A percentile compares a stretch with the other conserved stretches of the same genome.
Evolutionary conservation across 2,113 vertebrate species (phyloP).

Genomic region (Mustela lutreola): DNA sequence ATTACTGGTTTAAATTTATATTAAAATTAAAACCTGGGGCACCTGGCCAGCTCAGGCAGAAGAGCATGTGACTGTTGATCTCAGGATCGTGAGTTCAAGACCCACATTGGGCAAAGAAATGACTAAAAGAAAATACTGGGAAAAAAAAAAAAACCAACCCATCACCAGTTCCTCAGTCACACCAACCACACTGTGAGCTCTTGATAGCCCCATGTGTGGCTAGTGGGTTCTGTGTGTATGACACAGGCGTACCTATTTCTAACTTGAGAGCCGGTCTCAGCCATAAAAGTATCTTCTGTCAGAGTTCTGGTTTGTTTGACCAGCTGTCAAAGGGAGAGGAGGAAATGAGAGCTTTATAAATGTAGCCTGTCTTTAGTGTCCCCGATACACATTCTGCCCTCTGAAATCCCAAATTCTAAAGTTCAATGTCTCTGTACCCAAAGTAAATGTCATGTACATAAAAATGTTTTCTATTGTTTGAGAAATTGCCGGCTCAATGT

Average conservation of each 20-base stretch:
- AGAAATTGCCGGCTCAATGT: neutral
- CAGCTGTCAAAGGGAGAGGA: neutral
- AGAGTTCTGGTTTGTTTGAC: constrained; percentile 5
- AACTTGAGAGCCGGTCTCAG: neutral
- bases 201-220: neutral
- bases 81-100: neutral
- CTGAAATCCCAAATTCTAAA: constrained; percentile 27
- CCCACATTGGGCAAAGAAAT: neutral
- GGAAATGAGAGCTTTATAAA: neutral
- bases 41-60: neutral
- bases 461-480: neutral
- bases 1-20: neutral
- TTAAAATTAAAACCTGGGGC: neutral
- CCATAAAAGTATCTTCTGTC: neutral
- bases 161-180: neutral
- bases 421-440: neutral
- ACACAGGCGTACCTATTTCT: neutral
- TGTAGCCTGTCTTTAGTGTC: neutral
- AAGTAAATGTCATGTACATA: neutral
- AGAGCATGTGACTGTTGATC: neutral
- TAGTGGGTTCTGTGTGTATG: neutral
- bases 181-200: neutral
- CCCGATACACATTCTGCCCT: neutral
- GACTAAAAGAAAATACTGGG: neutral
- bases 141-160: neutral